Conservation (phyloP, 2,888 invertebrate species). For the Amphipoea oculea region DNA sequence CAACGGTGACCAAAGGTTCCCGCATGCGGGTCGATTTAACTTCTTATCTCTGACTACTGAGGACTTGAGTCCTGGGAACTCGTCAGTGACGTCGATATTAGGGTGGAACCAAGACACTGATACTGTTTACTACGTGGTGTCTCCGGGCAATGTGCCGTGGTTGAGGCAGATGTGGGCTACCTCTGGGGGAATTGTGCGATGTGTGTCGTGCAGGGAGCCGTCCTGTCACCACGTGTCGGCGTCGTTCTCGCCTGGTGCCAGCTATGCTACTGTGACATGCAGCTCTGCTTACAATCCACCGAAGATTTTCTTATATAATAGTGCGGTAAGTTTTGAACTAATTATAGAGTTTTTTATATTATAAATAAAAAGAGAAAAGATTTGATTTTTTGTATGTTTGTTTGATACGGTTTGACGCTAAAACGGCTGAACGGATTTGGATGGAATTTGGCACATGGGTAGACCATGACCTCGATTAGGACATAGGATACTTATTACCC, state of each 20-base stretch:
- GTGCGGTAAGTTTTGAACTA: constrained; percentile 75
- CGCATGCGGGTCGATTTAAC: constrained; percentile 82
- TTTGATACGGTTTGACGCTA: background rate
- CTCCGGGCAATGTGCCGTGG: constrained; percentile 92
- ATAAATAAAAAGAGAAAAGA: background rate
- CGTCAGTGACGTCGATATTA: constrained; percentile 90
- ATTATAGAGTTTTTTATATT: background rate
- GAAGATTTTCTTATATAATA: constrained; percentile 86
- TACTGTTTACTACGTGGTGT: constrained; percentile 92
- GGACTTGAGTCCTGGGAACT: constrained; percentile 90
- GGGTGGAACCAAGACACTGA: constrained; percentile 91
- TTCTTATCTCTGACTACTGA: constrained; percentile 77
- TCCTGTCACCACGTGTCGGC: constrained; percentile 92
- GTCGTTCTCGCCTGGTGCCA: constrained; percentile 86
- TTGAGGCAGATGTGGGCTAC: constrained; percentile 92
- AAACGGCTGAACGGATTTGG: background rate
- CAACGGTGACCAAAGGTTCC: constrained; percentile 84
- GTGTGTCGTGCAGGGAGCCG: constrained; percentile 92
- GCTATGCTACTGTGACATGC: constrained; percentile 81
- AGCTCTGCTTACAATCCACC: constrained; percentile 81
- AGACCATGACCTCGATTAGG: background rate
- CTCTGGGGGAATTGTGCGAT: constrained; percentile 90
- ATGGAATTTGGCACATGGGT: background rate
- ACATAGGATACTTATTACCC: background rate
- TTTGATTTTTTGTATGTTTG: background rate